Evolutionary conservation across 2,888 invertebrate species (phyloP).

Genomic region (Protonemura montana): DNA sequence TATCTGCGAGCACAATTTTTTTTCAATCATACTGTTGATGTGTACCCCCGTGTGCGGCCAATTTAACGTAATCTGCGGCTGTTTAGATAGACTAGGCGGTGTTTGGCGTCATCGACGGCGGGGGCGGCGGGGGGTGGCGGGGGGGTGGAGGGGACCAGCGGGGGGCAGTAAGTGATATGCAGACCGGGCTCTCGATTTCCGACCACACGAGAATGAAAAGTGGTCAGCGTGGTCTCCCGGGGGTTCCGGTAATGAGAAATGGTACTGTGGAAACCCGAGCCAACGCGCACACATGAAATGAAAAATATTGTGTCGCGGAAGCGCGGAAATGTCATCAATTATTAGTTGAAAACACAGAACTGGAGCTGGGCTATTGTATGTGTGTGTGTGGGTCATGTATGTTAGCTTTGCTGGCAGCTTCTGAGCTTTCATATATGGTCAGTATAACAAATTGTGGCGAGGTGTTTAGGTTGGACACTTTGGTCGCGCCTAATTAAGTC

Average conservation of each 20-base stretch:
- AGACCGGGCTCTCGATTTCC: slow-evolving; percentile 41
- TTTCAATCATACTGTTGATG: neutral
- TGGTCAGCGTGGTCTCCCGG: slow-evolving; percentile 44
- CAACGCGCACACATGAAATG: slow-evolving; percentile 36
- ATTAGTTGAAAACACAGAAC: slow-evolving; percentile 37
- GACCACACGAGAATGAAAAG: slow-evolving; percentile 46
- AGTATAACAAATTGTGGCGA: neutral
- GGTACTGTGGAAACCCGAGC: slow-evolving; percentile 45
- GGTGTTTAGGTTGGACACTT: neutral
- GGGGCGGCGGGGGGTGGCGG: neutral
- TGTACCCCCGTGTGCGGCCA: neutral
- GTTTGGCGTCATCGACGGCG: neutral
- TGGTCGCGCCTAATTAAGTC: neutral
- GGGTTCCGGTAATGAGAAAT: slow-evolving; percentile 37
- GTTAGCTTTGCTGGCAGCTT: neutral
- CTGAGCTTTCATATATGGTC: no score
- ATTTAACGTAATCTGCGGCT: neutral
- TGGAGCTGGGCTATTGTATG: neutral
- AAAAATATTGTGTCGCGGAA: slow-evolving; percentile 42
- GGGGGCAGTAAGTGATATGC: slow-evolving; percentile 42
- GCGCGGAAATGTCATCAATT: slow-evolving; percentile 42
- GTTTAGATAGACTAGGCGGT: neutral
- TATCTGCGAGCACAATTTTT: neutral
- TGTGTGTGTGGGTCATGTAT: neutral
- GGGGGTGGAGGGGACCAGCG: neutral